Conservation (phyloP, 1,140 invertebrate species). For the Gryllus bimaculatus region DNA sequence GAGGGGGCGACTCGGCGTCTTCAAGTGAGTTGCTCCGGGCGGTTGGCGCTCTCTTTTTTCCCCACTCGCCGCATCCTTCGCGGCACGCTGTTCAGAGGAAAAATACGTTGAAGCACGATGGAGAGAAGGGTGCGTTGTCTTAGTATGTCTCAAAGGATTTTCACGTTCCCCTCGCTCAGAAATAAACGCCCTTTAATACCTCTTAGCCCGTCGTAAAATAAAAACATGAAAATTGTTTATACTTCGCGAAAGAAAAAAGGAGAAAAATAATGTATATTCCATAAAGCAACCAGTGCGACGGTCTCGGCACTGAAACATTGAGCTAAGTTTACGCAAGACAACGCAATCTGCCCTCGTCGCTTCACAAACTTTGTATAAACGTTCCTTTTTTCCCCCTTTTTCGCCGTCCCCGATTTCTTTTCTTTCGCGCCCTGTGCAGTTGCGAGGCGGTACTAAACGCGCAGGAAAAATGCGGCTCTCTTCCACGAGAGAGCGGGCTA, state of each 20-base stretch:
- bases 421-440: too few species aligned
- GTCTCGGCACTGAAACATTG: not conserved
- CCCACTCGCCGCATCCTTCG: not conserved
- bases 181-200: not conserved
- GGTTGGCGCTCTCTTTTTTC: not conserved
- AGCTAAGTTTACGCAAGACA: not conserved
- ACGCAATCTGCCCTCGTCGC: not conserved
- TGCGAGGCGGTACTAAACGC: too few species aligned
- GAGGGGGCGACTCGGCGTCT: not conserved
- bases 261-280: not conserved
- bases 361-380: not conserved
- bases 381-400: too few species aligned
- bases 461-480: too few species aligned
- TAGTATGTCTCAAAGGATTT: not conserved
- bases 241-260: not conserved
- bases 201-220: not conserved
- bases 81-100: not conserved
- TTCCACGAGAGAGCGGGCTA: too few species aligned
- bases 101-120: not conserved
- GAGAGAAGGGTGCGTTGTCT: not conserved
- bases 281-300: not conserved
- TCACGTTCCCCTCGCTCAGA: not conserved
- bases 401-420: too few species aligned
- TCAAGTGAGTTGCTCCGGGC: not conserved
- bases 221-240: conserved; percentile 6